These are phyloP conservation scores for pig (Sus scrofa) DNA, from an alignment of 2,113 vertebrate species.

Conservation along the genomic window T2T-Sscrofa CM000819.6:3873501-3874000, in stretches of 20 bases:
- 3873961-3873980: neutral
- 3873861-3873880: neutral
- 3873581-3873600: neutral
- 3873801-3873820: fast-evolving
- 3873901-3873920: neutral
- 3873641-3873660: neutral
- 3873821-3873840: neutral
- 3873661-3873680: neutral
- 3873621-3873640: neutral
- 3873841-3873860: neutral
- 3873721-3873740: neutral
- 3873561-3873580: neutral
- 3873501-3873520: neutral
- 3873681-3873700: neutral
- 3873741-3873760: fast-evolving
- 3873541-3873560: fast-evolving
- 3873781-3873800: neutral
- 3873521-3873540: too few relatives aligned
- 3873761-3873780: fast-evolving
- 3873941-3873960: neutral
- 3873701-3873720: neutral
- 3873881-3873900: fast-evolving
- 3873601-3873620: neutral
- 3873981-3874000: neutral
- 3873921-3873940: neutral